These are phyloP conservation scores for Mastomys coucha DNA, from an alignment of 2,113 vertebrate genomes.

Conservation along the genomic window DNA sequence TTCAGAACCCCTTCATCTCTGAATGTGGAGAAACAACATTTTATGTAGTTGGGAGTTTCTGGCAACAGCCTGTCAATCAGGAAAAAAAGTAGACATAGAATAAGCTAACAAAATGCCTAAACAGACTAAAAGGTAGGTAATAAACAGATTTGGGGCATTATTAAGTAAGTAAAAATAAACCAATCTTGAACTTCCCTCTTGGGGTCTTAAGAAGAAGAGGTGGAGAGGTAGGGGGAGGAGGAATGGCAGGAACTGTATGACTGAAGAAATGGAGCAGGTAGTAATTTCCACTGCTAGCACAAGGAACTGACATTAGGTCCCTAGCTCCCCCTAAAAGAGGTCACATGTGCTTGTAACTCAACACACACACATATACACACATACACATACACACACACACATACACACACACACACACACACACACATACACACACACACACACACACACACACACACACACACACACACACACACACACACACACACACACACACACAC, in stretches of 20 bases:
- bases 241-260: background rate
- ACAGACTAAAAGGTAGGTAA: background rate
- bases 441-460: background rate
- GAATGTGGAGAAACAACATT: background rate
- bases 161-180: background rate
- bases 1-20: background rate
- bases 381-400: background rate
- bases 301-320: background rate
- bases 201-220: background rate
- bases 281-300: background rate
- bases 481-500: background rate
- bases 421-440: background rate
- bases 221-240: background rate
- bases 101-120: background rate
- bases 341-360: background rate
- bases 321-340: too few relatives aligned
- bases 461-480: background rate
- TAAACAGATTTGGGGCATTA: background rate
- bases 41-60: background rate
- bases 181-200: conserved; percentile 17
- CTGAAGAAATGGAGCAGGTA: too few relatives aligned
- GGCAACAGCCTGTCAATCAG: background rate
- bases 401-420: background rate
- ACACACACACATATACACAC: background rate
- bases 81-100: conserved; percentile 5